phyloP scores from a whole-genome alignment of 2,888 invertebrate species.

The Pammene fasciana region DNA sequence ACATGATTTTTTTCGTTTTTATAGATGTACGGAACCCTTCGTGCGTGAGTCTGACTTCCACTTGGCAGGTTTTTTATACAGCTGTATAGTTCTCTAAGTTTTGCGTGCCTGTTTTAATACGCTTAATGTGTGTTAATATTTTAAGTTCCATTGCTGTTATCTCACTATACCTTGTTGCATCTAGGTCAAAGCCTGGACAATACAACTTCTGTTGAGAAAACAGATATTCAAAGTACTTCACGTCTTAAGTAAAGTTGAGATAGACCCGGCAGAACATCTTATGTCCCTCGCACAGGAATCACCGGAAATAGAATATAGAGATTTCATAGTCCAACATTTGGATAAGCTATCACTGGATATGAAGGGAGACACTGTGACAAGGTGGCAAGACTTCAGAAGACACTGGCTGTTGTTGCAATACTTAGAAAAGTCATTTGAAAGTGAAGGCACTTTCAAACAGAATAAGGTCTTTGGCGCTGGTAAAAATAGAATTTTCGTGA shows the following conservation, averaged over 20 bases:
- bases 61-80: too few species aligned
- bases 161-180: slow-evolving; percentile 45
- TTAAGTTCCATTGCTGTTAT: background rate
- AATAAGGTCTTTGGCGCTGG: slow-evolving; percentile 77
- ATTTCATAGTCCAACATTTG: slow-evolving; percentile 87
- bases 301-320: slow-evolving; percentile 82
- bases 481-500: slow-evolving; percentile 72
- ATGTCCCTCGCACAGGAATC: slow-evolving; percentile 84
- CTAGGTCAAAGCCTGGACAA: slow-evolving; percentile 85
- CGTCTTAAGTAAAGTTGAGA: slow-evolving; percentile 84
- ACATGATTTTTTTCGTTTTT: too few species aligned
- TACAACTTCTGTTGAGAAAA: slow-evolving; percentile 83
- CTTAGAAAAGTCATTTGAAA: slow-evolving; percentile 78
- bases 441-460: slow-evolving; percentile 76
- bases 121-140: too few species aligned
- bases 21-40: too few species aligned
- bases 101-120: too few species aligned
- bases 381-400: slow-evolving; percentile 68
- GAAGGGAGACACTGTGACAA: slow-evolving; percentile 58
- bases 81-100: too few species aligned
- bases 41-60: too few species aligned
- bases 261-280: slow-evolving; percentile 83
- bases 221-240: slow-evolving; percentile 87
- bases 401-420: slow-evolving; percentile 76
- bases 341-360: slow-evolving; percentile 77